Percentiles rank a stretch among this genome's conserved stretches.
Conservation (phyloP, 2,113 vertebrate species). For the Centrocercus urophasianus region DNA sequence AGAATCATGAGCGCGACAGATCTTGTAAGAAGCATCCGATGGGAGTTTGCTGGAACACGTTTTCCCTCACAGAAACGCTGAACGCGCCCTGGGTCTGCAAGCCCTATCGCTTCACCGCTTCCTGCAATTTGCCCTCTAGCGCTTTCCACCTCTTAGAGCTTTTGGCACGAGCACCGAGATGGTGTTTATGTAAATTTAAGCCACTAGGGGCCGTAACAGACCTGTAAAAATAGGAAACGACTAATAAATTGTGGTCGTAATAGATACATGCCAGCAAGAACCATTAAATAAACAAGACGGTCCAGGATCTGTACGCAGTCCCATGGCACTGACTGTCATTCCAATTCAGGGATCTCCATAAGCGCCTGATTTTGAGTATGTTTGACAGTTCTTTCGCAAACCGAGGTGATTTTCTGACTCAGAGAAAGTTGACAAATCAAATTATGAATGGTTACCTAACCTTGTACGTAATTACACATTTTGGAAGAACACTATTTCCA, state of each 20-base stretch:
- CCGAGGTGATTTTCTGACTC: constrained; percentile 17
- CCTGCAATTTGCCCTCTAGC: neutral
- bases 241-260: neutral
- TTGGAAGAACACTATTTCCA: neutral
- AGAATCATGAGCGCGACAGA: neutral
- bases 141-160: rapidly evolving
- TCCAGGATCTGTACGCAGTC: neutral
- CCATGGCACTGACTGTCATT: neutral
- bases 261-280: neutral
- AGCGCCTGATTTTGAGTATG: neutral
- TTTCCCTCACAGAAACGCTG: neutral
- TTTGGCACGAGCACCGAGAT: neutral
- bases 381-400: neutral
- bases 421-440: constrained; percentile 19
- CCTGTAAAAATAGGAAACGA: neutral
- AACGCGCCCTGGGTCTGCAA: neutral
- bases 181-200: neutral
- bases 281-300: neutral
- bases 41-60: constrained; percentile 8
- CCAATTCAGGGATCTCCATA: neutral
- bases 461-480: neutral
- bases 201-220: constrained; percentile 48
- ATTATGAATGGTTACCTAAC: neutral
- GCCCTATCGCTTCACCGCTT: neutral
- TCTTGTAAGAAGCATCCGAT: neutral